Evolutionary conservation across 1,140 invertebrate genomes (phyloP).

Genomic region (Pantala flavescens): DNA sequence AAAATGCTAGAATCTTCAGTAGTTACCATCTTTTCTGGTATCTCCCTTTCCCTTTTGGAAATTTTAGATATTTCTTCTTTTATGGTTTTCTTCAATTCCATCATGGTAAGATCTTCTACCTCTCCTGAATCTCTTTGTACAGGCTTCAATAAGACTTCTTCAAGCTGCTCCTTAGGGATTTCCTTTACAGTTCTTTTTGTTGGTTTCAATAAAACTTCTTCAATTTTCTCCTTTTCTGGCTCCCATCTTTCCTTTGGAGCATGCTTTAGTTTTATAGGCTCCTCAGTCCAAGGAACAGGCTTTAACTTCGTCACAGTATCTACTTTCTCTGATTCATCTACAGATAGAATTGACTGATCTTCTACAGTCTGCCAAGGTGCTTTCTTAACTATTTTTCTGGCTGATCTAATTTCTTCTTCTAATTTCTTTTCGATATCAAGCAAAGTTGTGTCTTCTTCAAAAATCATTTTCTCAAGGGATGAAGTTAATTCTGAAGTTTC

Average conservation of each 20-base stretch:
- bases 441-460: background rate
- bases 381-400: background rate
- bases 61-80: slow-evolving; percentile 19
- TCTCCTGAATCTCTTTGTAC: slow-evolving; percentile 16
- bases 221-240: slow-evolving; percentile 30
- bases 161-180: slow-evolving; percentile 8
- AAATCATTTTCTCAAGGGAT: slow-evolving; percentile 18
- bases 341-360: background rate
- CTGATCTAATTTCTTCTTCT: slow-evolving; percentile 6
- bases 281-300: slow-evolving; percentile 24
- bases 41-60: background rate
- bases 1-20: background rate
- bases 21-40: background rate
- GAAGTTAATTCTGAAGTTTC: slow-evolving; percentile 23
- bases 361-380: slow-evolving; percentile 3
- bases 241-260: slow-evolving; percentile 28
- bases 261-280: slow-evolving; percentile 31
- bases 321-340: background rate
- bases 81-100: slow-evolving; percentile 24
- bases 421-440: background rate
- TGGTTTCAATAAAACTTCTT: slow-evolving; percentile 30
- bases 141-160: slow-evolving; percentile 18
- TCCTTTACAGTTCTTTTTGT: slow-evolving; percentile 10
- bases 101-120: slow-evolving; percentile 1
- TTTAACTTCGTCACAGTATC: slow-evolving; percentile 18